Conservation (phyloP, 2,888 invertebrate species). For the Aromia moschata region DNA sequence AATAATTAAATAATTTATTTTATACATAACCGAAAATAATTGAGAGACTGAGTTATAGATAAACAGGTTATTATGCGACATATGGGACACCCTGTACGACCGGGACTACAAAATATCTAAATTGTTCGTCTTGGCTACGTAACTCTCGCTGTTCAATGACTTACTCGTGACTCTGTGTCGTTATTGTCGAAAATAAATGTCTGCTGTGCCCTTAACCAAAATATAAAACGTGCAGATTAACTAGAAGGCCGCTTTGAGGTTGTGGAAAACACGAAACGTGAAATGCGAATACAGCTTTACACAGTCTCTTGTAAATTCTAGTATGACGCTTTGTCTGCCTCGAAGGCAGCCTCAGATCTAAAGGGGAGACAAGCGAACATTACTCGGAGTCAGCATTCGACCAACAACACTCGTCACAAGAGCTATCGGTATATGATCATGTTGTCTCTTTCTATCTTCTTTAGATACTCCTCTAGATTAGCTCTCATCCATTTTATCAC, state of each 20-base stretch:
- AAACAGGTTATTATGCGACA: no score
- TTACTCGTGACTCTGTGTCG: background rate
- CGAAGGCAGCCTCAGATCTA: constrained; percentile 52
- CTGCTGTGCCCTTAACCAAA: constrained; percentile 8
- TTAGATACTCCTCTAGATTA: constrained; percentile 11
- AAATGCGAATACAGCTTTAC: background rate
- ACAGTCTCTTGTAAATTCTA: constrained; percentile 50
- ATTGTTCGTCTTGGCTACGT: no score
- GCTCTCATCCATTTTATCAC: constrained; percentile 11
- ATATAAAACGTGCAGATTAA: constrained; percentile 9
- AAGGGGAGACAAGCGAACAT: constrained; percentile 53
- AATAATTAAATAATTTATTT: no score
- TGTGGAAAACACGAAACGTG: constrained; percentile 1
- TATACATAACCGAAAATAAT: no score
- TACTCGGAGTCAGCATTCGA: constrained; percentile 62
- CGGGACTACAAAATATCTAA: no score
- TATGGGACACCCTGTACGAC: no score
- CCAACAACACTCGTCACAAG: constrained; percentile 55
- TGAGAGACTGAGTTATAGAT: no score
- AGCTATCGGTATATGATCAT: constrained; percentile 63
- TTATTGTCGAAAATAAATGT: constrained; percentile 11
- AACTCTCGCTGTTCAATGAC: background rate
- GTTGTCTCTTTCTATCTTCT: constrained; percentile 38
- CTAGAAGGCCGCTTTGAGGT: constrained; percentile 22
- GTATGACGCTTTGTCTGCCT: constrained; percentile 58